Percentiles rank a stretch among this genome's conserved stretches.
These are phyloP conservation scores for Leptatherina wallacei DNA, from an alignment of 2,797 vertebrate genomes.

Conservation along the genomic window DNA sequence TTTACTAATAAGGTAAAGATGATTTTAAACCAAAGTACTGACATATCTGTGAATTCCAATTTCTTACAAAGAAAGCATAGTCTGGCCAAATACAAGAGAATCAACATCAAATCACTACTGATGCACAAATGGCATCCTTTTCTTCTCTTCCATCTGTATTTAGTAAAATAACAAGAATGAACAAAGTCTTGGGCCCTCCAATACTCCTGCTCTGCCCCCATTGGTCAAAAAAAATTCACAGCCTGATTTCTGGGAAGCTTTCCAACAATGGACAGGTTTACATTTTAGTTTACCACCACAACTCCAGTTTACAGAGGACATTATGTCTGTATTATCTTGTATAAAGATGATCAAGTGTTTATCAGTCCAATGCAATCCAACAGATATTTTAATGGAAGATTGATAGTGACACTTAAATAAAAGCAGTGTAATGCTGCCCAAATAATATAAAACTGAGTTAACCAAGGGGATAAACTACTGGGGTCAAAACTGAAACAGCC, in stretches of 20 bases:
- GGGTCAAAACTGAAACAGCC: background rate
- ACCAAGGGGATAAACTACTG: background rate
- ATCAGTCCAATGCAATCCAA: background rate
- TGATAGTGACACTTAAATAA: background rate
- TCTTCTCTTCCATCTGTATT: background rate
- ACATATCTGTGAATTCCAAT: background rate
- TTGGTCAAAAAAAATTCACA: constrained; percentile 1
- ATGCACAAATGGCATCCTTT: background rate
- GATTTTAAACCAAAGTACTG: no score
- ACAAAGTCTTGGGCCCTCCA: background rate
- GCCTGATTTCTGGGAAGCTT: constrained; percentile 7
- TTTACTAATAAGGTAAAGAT: background rate
- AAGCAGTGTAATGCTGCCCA: background rate
- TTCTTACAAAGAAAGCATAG: no score
- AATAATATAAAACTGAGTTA: background rate
- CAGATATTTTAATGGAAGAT: background rate
- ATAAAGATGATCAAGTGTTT: background rate
- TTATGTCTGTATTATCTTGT: background rate
- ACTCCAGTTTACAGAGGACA: background rate
- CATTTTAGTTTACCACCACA: constrained; percentile 5
- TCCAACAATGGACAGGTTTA: constrained; percentile 6
- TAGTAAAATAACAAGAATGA: background rate
- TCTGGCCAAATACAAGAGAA: background rate
- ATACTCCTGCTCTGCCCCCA: background rate
- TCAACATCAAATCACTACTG: background rate